A percentile compares a stretch with the other conserved stretches of the same genome.
Evolutionary conservation across 2,888 invertebrate genomes (phyloP).

Genomic region (Cephus nigrinus): DNA sequence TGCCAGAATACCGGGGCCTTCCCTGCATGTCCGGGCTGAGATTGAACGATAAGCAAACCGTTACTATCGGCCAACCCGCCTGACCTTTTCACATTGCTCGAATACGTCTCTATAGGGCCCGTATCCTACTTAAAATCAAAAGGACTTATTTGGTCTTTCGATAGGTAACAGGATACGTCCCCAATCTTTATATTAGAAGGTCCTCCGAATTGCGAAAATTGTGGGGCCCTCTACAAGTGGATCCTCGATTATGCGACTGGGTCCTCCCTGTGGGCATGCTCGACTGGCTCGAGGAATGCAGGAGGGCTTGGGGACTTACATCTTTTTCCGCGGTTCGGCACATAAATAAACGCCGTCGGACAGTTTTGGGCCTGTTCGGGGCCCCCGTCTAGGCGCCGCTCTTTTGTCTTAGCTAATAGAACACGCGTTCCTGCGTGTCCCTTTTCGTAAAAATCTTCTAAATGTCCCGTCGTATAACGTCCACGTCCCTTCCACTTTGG

Average conservation of each 20-base stretch:
- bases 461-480: constrained; percentile 63
- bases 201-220: constrained; percentile 20
- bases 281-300: constrained; percentile 57
- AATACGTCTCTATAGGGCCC: neutral
- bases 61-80: neutral
- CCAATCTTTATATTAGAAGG: neutral
- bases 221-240: constrained; percentile 22
- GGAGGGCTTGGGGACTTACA: constrained; percentile 57
- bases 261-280: constrained; percentile 49
- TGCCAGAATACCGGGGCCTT: neutral
- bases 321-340: constrained; percentile 64
- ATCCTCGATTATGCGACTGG: constrained; percentile 48
- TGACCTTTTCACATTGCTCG: neutral
- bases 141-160: neutral
- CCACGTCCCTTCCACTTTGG: constrained; percentile 44
- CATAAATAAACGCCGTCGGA: constrained; percentile 63
- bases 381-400: constrained; percentile 62
- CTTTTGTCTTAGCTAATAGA: constrained; percentile 66
- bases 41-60: neutral
- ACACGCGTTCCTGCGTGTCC: constrained; percentile 63
- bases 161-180: neutral
- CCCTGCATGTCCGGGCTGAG: neutral
- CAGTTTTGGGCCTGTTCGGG: constrained; percentile 46
- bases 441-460: constrained; percentile 59
- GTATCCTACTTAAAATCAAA: neutral